These are phyloP conservation scores for Drosophila parthenogenetica DNA, from an alignment of 2,888 invertebrate species.

Conservation along the genomic window DNA sequence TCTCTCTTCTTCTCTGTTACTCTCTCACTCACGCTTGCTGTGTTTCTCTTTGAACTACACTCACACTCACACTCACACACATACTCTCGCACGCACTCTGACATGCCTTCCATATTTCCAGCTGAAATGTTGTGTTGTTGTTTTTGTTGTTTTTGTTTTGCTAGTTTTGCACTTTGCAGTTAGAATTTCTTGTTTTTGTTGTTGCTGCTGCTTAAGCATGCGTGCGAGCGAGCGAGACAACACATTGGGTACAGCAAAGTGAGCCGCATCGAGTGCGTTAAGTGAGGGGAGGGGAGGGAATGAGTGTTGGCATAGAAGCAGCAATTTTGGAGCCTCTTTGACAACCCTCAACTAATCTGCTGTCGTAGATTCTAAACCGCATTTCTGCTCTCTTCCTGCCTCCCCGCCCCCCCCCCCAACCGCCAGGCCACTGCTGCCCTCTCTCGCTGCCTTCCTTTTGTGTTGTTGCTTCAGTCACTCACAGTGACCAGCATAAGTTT, in stretches of 20 bases:
- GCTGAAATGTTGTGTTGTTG: constrained; percentile 68
- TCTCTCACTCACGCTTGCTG: not conserved
- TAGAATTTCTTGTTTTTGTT: constrained; percentile 22
- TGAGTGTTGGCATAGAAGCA: not conserved
- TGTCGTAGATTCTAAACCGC: constrained; percentile 30
- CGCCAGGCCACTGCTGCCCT: not conserved
- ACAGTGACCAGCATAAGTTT: constrained; percentile 22
- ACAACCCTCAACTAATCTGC: constrained; percentile 56
- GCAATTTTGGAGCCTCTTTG: constrained; percentile 33
- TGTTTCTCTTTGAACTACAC: not conserved
- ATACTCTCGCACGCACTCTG: constrained; percentile 15
- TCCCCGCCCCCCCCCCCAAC: not conserved
- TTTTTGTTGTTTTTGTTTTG: constrained; percentile 48
- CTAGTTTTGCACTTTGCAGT: constrained; percentile 62
- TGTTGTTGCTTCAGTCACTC: constrained; percentile 11
- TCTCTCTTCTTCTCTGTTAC: not conserved
- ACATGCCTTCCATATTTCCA: constrained; percentile 72
- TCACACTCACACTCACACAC: constrained; percentile 4
- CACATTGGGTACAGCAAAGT: constrained; percentile 23
- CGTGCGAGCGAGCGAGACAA: constrained; percentile 55
- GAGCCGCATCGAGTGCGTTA: not conserved
- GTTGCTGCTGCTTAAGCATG: constrained; percentile 30
- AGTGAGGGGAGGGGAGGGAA: not conserved
- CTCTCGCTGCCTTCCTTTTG: not conserved
- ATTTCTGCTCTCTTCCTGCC: not conserved